Evolutionary conservation across 2,888 invertebrate species (phyloP).

Genomic region (Mythimna ferrago): DNA sequence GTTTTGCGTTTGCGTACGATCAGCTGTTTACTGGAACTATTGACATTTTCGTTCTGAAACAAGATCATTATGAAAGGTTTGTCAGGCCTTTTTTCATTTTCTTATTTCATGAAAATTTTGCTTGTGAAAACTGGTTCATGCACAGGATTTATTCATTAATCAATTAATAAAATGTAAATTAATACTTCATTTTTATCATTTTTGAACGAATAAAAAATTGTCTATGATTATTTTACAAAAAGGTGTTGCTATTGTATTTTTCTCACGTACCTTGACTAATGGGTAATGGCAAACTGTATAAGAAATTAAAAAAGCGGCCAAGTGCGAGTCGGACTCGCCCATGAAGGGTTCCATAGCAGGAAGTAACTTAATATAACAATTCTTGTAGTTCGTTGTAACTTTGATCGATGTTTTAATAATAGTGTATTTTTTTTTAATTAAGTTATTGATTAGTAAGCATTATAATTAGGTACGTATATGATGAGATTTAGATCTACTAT

Average conservation of each 20-base stretch:
- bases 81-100: neutral
- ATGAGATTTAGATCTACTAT: no score
- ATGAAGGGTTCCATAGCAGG: no score
- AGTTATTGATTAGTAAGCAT: no score
- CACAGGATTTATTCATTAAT: fast-evolving
- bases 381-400: no score
- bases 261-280: neutral
- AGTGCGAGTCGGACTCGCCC: no score
- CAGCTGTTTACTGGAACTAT: slow-evolving; percentile 57
- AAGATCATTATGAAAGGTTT: neutral
- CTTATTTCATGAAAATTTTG: no score
- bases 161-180: neutral
- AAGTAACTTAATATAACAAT: no score
- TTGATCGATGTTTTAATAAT: no score
- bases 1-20: slow-evolving; percentile 47
- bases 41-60: slow-evolving; percentile 51
- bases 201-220: slow-evolving; percentile 34
- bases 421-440: no score
- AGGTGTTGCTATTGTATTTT: slow-evolving; percentile 25
- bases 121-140: fast-evolving
- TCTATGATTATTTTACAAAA: slow-evolving; percentile 33
- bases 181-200: neutral
- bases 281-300: neutral
- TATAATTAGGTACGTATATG: no score
- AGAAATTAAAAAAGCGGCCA: neutral